Evolutionary conservation across 2,888 invertebrate species (phyloP), one percentile per base, ranked within the genome.

Genomic region (Coelinius sp.): DNA sequence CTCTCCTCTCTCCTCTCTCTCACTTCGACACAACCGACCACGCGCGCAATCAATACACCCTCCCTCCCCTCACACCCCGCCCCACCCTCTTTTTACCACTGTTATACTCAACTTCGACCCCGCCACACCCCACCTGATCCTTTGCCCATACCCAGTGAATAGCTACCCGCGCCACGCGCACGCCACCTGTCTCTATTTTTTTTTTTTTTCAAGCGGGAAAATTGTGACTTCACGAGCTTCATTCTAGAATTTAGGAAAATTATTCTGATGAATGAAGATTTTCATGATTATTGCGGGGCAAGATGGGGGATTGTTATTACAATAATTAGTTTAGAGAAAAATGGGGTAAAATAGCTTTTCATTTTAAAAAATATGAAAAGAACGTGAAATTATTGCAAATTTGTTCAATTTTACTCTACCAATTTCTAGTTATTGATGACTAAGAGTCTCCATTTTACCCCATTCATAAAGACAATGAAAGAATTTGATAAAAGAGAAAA

Each of bases 31-130:
- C 7, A 17, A 78, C 79, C 72, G 82, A 80, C 83, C 77, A 75
- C 79, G 80, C 79, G 80, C 81, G 83, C 84, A 86, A 85, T 85
- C 86, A 85, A 85, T 85, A 85, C 84, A 77, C 80, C 82, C 82
- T 79, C 77, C 80, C 70, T 70, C 78, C 64, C 52, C 31, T 22
- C 69, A 68, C 22, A 73, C 70, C 59, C 53, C 73, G 52, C 56
- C 41, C 65, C 69, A 70, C 59, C 72, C 74, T 71, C 59, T 17
- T 59, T 59, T 59, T 35, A 17, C 59, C 66, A 2, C 31, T 49
- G 52, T 44, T 59, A 44, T 71, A 77, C 68, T 70, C 74, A 63
- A 71, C 56, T 17, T 25, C 66, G 14, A 63, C 75, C 73, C 71
- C 68, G 63, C 69, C 72, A 63, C 75, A 73, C 76, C 74, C 80